Percentiles rank a stretch among this genome's conserved stretches.
Conservation (phyloP, 2,113 vertebrate species). For the Mungos mungo region DNA sequence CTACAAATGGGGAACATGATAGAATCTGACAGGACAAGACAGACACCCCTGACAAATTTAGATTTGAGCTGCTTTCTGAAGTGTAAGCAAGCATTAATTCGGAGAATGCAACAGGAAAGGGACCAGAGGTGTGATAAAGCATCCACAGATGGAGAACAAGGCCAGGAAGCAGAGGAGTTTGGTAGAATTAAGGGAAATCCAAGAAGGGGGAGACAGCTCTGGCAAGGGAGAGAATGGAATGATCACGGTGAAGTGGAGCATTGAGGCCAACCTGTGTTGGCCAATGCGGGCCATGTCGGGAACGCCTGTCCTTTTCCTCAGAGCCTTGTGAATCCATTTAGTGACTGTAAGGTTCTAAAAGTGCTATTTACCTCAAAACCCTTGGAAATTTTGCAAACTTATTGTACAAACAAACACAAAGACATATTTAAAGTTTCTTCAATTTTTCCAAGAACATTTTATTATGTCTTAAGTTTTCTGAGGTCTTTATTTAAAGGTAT, state of each 20-base stretch:
- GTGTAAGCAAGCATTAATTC: neutral
- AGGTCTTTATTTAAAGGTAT: slow-evolving; percentile 34
- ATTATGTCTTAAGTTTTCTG: neutral
- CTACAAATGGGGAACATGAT: neutral
- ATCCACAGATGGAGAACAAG: neutral
- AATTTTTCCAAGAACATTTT: neutral
- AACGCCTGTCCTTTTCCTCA: neutral
- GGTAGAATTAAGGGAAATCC: neutral
- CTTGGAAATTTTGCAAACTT: neutral
- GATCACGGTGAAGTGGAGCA: neutral
- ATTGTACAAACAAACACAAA: neutral
- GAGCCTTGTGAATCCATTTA: neutral
- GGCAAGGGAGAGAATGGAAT: too few species aligned
- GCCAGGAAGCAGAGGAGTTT: neutral
- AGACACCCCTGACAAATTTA: neutral
- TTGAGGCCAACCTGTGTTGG: neutral
- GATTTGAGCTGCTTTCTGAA: neutral
- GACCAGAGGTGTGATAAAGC: neutral
- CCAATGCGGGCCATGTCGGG: rapidly evolving
- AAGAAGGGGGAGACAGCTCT: neutral
- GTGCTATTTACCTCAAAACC: neutral
- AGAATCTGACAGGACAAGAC: neutral
- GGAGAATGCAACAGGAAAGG: neutral
- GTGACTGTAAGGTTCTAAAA: neutral
- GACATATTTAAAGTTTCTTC: neutral